phyloP scores from a whole-genome alignment of 2,113 vertebrate genomes.

The Melospiza georgiana region DNA sequence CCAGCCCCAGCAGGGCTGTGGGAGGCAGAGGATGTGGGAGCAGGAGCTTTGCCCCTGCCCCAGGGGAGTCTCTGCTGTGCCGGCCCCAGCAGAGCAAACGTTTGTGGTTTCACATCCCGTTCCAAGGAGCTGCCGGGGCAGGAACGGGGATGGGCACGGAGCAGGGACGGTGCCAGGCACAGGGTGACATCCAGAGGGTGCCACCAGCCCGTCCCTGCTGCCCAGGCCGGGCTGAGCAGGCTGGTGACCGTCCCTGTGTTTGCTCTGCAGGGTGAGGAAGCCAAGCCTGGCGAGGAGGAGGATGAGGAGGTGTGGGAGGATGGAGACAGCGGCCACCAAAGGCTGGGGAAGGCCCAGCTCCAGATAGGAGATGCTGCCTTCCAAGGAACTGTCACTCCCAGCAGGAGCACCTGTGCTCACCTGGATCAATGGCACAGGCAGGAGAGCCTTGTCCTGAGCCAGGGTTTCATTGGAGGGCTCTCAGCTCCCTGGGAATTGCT shows the following conservation, averaged over 20 bases:
- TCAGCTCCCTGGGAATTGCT: no score
- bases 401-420: not conserved
- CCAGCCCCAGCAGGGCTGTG: not conserved
- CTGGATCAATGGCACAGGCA: not conserved
- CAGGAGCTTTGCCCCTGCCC: not conserved
- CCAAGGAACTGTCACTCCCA: not conserved
- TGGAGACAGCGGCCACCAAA: not conserved
- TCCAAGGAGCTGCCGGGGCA: not conserved
- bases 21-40: not conserved
- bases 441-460: not conserved
- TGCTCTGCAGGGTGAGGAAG: not conserved
- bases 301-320: not conserved
- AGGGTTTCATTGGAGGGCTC: not conserved
- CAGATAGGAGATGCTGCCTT: not conserved
- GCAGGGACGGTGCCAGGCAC: not conserved
- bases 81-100: not conserved
- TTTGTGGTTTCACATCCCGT: not conserved
- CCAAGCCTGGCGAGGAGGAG: not conserved
- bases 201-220: not conserved
- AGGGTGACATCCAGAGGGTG: not conserved
- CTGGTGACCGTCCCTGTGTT: not conserved
- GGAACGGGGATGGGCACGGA: not conserved
- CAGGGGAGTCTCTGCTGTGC: not conserved
- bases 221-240: not conserved
- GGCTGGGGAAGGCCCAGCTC: not conserved